Conservation (phyloP, 2,888 invertebrate genomes). For the Drosophila lacicola region DNA sequence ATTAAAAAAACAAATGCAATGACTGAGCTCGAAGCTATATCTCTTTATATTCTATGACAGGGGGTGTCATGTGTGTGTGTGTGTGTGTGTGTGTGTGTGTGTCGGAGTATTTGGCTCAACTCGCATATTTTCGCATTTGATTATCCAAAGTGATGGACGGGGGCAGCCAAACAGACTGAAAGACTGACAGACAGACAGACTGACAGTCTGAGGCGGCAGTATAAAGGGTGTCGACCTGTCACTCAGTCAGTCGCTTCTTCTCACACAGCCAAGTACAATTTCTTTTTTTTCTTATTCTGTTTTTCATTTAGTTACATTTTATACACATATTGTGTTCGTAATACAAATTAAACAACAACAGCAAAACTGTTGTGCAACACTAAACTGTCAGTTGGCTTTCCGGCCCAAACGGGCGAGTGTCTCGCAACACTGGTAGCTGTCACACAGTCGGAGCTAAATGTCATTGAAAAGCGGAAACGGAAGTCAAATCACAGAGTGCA, state of each 20-base stretch:
- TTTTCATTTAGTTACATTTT: constrained; percentile 10
- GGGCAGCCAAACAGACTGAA: constrained; percentile 49
- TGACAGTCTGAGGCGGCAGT: constrained; percentile 24
- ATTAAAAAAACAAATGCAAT: constrained; percentile 28
- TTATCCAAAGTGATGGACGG: constrained; percentile 78
- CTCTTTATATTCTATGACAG: constrained; percentile 33
- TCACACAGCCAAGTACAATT: constrained; percentile 22
- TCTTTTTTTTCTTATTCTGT: constrained; percentile 23
- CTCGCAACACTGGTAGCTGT: constrained; percentile 48
- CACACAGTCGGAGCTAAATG: constrained; percentile 48
- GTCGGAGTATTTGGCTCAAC: constrained; percentile 65
- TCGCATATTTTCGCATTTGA: constrained; percentile 82
- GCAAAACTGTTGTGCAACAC: constrained; percentile 58
- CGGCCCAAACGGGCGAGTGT: constrained; percentile 35
- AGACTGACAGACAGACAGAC: constrained; percentile 26
- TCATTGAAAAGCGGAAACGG: constrained; percentile 45
- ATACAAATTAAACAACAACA: constrained; percentile 27
- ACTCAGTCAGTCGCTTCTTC: constrained; percentile 53
- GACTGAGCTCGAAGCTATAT: constrained; percentile 28
- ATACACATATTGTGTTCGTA: constrained; percentile 36
- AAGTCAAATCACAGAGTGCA: constrained; percentile 45
- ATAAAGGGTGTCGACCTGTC: constrained; percentile 73
- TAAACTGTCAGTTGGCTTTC: constrained; percentile 69
- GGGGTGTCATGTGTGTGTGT: constrained; percentile 20
- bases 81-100: constrained; percentile 35